Percentiles rank a stretch among this genome's conserved stretches.
Evolutionary conservation across 2,797 vertebrate genomes (phyloP).

Genomic region (Falco novaeseelandiae): DNA sequence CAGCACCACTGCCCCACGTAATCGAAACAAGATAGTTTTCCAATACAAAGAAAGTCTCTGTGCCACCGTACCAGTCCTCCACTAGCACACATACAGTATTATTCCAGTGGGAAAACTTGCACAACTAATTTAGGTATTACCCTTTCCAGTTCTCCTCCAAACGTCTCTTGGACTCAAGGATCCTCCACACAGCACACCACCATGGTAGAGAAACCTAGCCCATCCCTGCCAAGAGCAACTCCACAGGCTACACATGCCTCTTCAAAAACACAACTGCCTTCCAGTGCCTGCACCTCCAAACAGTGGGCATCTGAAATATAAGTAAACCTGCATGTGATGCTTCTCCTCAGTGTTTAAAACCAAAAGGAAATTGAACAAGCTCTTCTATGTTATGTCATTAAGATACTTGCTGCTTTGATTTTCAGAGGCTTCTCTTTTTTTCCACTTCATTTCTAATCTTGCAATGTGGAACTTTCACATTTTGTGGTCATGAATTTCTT

Average conservation of each 20-base stretch:
- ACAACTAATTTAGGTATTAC: background rate
- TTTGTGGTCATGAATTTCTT: background rate
- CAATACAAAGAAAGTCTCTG: background rate
- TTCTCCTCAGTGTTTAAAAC: background rate
- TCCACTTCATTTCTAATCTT: slow-evolving; percentile 18
- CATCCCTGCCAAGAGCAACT: background rate
- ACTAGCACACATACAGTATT: fast-evolving
- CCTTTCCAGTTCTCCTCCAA: background rate
- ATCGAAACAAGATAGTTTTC: background rate
- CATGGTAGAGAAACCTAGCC: background rate
- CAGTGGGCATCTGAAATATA: background rate
- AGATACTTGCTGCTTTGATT: slow-evolving; percentile 29
- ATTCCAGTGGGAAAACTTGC: background rate
- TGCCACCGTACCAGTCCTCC: background rate
- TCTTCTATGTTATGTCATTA: slow-evolving; percentile 1
- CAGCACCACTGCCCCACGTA: background rate
- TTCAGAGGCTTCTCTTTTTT: slow-evolving; percentile 43
- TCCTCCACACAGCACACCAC: background rate
- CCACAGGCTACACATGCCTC: background rate
- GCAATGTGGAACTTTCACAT: slow-evolving; percentile 1
- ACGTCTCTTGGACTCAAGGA: background rate
- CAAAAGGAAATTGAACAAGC: background rate
- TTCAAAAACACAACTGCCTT: background rate
- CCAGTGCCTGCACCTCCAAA: background rate
- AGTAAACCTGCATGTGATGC: background rate